Evolutionary conservation across 2,113 vertebrate species (phyloP).

Genomic region (Ptyas mucosa): DNA sequence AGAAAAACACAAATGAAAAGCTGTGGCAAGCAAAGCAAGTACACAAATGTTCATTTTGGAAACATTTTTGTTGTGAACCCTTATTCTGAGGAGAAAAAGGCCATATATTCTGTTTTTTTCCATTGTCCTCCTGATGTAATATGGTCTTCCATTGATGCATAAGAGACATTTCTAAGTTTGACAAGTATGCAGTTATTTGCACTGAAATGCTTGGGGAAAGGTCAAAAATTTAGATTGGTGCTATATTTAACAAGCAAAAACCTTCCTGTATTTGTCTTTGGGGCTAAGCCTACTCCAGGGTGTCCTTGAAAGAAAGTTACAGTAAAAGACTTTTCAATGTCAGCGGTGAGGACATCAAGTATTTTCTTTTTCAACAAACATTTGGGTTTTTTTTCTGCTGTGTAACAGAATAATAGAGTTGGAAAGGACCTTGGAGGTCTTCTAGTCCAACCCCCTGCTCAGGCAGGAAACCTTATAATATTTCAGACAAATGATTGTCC

Average conservation of each 20-base stretch:
- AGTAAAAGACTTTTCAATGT: neutral
- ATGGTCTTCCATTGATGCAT: neutral
- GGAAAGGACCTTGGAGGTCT: neutral
- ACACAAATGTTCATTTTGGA: neutral
- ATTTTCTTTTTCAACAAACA: neutral
- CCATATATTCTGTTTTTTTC: neutral
- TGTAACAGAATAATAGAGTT: neutral
- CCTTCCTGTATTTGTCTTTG: neutral
- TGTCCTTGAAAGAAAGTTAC: neutral
- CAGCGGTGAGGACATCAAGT: neutral
- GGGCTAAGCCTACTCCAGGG: too few species aligned
- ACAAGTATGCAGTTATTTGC: neutral
- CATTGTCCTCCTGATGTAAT: neutral
- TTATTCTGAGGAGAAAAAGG: neutral
- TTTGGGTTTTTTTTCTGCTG: neutral
- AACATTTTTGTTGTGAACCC: neutral
- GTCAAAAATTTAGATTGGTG: neutral
- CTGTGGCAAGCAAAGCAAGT: slow-evolving; percentile 1
- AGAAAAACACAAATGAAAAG: slow-evolving; percentile 23
- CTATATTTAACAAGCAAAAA: neutral
- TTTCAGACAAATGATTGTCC: neutral
- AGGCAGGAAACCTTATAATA: neutral
- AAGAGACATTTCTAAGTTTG: neutral
- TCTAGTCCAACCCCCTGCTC: neutral
- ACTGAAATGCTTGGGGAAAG: neutral